Conservation (phyloP, 2,797 vertebrate species). For the Bryconaethiops microstoma region DNA sequence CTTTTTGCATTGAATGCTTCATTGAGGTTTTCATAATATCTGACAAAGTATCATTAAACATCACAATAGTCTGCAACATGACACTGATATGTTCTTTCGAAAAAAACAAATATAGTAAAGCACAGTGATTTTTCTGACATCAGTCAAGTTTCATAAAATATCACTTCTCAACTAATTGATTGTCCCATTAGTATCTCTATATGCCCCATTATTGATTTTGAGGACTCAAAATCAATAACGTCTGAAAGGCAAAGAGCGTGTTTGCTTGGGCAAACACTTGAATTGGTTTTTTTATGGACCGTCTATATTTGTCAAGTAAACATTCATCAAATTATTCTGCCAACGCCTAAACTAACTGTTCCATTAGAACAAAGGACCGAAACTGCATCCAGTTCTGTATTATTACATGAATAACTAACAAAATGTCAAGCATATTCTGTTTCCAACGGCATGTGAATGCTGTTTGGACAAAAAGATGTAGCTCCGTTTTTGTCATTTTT, state of each 20-base stretch:
- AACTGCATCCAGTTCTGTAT: background rate
- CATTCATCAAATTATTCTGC: constrained; percentile 68
- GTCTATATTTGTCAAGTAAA: constrained; percentile 80
- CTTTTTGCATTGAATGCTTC: background rate
- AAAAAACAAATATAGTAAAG: background rate
- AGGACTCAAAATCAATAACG: constrained; percentile 59
- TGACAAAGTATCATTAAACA: too few relatives aligned
- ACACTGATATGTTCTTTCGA: too few relatives aligned
- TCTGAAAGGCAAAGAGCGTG: constrained; percentile 78
- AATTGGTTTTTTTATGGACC: constrained; percentile 79
- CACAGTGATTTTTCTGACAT: background rate
- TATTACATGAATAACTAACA: background rate
- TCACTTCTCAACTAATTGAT: constrained; percentile 28
- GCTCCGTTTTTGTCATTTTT: too few relatives aligned
- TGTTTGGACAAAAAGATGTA: too few relatives aligned
- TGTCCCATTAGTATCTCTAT: constrained; percentile 32
- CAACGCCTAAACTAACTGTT: constrained; percentile 48
- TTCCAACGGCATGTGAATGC: background rate
- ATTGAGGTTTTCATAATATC: background rate
- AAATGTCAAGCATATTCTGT: background rate
- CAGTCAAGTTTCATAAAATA: constrained; percentile 19
- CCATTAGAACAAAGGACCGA: background rate
- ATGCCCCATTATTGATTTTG: constrained; percentile 44
- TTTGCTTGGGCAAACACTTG: constrained; percentile 78
- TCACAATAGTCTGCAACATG: too few relatives aligned